phyloP scores from a whole-genome alignment of 2,888 invertebrate species.

The Digitonthophagus gazella region DNA sequence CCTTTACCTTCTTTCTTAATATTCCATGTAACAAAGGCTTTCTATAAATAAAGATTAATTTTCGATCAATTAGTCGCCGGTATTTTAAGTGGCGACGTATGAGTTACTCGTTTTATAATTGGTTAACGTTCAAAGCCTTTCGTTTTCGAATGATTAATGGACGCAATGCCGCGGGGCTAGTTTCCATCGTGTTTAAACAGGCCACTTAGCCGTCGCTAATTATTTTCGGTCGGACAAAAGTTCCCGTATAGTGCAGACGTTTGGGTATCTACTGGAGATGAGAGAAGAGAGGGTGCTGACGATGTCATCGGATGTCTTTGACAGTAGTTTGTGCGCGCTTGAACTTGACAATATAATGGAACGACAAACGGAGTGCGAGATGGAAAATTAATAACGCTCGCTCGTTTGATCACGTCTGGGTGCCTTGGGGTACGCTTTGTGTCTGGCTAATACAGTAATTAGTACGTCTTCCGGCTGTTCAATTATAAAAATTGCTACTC shows the following conservation, averaged over 20 bases:
- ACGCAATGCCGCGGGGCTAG: neutral
- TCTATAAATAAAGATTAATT: no score
- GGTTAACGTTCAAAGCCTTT: neutral
- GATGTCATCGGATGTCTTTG: slow-evolving; percentile 1
- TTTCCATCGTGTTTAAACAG: neutral
- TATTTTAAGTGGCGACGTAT: neutral
- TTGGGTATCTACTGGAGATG: neutral
- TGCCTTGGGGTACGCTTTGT: slow-evolving; percentile 2
- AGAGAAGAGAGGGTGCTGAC: neutral
- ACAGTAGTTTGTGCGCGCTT: slow-evolving; percentile 3
- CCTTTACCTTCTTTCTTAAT: neutral
- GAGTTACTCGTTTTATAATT: neutral
- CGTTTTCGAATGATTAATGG: neutral
- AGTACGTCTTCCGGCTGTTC: neutral
- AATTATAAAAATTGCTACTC: neutral
- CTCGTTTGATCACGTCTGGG: slow-evolving; percentile 12
- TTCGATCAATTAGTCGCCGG: neutral
- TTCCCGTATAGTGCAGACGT: slow-evolving; percentile 4
- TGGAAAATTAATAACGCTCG: slow-evolving; percentile 15
- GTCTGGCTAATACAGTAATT: slow-evolving; percentile 11
- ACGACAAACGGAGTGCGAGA: slow-evolving; percentile 14
- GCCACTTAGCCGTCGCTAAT: neutral
- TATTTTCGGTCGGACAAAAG: neutral
- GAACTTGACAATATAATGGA: slow-evolving; percentile 12
- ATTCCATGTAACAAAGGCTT: no score